Base-by-base conservation (phyloP, 2,888 invertebrate genomes). In the Ctena decussata region DNA sequence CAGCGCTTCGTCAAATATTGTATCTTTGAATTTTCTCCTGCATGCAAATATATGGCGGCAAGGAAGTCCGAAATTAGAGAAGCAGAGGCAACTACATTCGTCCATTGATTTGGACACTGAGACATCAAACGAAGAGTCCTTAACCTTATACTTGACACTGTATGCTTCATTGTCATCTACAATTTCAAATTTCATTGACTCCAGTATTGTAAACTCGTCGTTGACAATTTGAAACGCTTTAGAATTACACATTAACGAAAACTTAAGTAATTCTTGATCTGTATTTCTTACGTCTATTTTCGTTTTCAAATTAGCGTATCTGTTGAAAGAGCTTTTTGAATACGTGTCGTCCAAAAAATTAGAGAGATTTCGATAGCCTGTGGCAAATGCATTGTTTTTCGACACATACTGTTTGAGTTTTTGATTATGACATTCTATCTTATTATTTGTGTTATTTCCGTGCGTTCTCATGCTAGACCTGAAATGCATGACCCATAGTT, bases 31-130 rank as follows among this genome's bases (percentile, higher is more conserved):
- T 27, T 44, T 5, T 30, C 44, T 72, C 44, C 72, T 2, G n/a
- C 72, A 72, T 1, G 44, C 72, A 18, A 72, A 72, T 44, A 72
- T 72, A 21, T 72, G 72, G 27, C 72, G 39, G n/a, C 72, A 72
- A 21, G 72, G 72, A 6, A 72, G 35, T 72, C 41, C 41, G 24
- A 72, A 72, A 44, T 72, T 72, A 46, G 41, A 72, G 18, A 44
- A 72, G 12, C 41, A 41, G 1, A 72, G 41, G 24, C 72, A 72
- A 2, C 27, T 72, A 24, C 72, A 72, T 18, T 72, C 46, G 27
- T 27, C 18, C 41, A 72, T 44, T 2, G 41, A 27, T 44, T 41
- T 44, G 18, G 72, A 41, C 2, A 72, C 72, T 8, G 72, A 30
- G 6, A 27, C 44, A n/a, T 15, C 21, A 46, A 72, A 41, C 18